Base-by-base conservation (phyloP, 2,113 vertebrate species). In the Limanda limanda region DNA sequence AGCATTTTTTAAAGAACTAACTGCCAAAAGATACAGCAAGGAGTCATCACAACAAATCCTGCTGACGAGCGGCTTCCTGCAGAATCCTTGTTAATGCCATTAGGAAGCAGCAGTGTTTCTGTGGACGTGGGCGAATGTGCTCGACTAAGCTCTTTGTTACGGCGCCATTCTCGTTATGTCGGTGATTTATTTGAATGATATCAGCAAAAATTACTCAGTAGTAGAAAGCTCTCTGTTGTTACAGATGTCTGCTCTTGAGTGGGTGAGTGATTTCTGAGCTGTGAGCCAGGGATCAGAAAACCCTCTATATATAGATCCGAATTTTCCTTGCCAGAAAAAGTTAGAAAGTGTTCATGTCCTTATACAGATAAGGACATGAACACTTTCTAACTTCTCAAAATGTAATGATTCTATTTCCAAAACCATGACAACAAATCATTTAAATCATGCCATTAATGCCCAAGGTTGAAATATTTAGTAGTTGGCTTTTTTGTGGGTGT, bases 21-120 rank as follows among this genome's bases (percentile, higher is more conserved):
- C 64, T 66, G 60, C 62, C 76, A 57, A 75, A 75, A 67, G 54
- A 31, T 31, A 71, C 23, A 23, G 56, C 14, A 42, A 81, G 12
- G 55, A 70, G 63, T 59, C 37, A 24, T 13, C 40, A 13, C 40
- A 42, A 13, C 62, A 61, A 35, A 79, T 71, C 78, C 59, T 79
- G 86, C 84, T 81, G 87, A 81, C 74, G 17, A 24, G 74, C 37
- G 14, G 1, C 17, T 79, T 86, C 74, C 64, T 61, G 57, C 60
- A 27, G 64, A 40, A 51, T 74, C 65, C 40, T 23, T 81, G 74
- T 67, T 82, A 71, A 74, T 71, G 72, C 40, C 61, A 76, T 85
- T 63, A 76, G 71, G 70, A 84, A 82, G 81, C 27, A 67, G 56
- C 69, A 23, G 56, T 1, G 65, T 54, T 71, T 79, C 73, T 76